Conservation (phyloP, 1,140 invertebrate genomes). For the Pogonus chalceus region DNA sequence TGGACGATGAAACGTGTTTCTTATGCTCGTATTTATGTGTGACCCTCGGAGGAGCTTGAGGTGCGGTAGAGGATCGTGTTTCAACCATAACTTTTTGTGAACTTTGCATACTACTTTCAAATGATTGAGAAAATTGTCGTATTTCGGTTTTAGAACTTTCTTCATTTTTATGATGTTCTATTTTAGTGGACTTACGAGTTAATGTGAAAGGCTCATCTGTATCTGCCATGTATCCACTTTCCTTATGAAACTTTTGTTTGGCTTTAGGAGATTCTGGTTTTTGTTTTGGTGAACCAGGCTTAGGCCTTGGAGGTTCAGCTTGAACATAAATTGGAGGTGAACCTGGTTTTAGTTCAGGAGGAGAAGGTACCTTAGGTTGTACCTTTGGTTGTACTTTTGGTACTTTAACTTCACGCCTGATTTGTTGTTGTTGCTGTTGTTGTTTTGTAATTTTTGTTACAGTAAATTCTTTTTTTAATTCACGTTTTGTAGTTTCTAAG, state of each 20-base stretch:
- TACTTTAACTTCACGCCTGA: constrained; percentile 22
- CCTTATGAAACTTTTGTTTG: constrained; percentile 38
- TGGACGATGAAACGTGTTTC: constrained; percentile 19
- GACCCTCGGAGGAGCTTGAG: constrained; percentile 18
- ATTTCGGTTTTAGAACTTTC: constrained; percentile 20
- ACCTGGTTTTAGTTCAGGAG: constrained; percentile 38
- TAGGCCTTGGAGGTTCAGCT: constrained; percentile 18
- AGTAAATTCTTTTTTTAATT: constrained; percentile 24
- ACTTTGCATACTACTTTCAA: constrained; percentile 20
- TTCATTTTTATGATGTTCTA: constrained; percentile 22
- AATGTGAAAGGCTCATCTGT: constrained; percentile 50
- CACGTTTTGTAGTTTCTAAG: constrained; percentile 26
- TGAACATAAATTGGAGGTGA: constrained; percentile 44
- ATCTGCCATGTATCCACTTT: constrained; percentile 60
- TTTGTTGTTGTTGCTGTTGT: constrained; percentile 14
- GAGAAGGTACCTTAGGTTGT: constrained; percentile 22
- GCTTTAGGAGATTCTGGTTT: constrained; percentile 49
- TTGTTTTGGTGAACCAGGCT: constrained; percentile 15
- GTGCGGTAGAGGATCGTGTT: constrained; percentile 17
- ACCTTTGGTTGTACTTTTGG: constrained; percentile 18
- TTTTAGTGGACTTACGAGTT: constrained; percentile 30
- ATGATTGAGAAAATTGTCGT: constrained; percentile 23
- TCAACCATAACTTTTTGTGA: constrained; percentile 17
- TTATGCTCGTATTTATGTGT: constrained; percentile 12
- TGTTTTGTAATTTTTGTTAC: constrained; percentile 15